phyloP scores from a whole-genome alignment of 2,888 invertebrate species.

The Dasypolia templi region DNA sequence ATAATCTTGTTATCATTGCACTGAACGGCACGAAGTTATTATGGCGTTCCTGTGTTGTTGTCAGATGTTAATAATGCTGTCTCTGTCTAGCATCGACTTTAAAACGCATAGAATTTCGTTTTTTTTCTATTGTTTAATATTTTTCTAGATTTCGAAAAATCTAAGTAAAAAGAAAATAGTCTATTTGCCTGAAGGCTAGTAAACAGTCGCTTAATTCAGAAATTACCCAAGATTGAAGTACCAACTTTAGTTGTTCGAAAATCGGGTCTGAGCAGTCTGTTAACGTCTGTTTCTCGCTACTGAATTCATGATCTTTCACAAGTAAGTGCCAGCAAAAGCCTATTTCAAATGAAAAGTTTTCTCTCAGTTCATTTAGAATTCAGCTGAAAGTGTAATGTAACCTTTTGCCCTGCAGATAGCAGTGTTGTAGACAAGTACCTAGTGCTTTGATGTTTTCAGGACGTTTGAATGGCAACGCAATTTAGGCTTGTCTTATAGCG shows the following conservation, averaged over 20 bases:
- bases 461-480: slow-evolving; percentile 6
- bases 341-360: slow-evolving; percentile 41
- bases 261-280: background rate
- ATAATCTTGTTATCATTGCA: too few species aligned
- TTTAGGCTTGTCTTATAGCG: background rate
- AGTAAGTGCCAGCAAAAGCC: slow-evolving; percentile 17
- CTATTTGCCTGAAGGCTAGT: background rate
- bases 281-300: slow-evolving; percentile 14
- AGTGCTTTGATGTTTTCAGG: background rate
- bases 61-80: too few species aligned
- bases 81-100: too few species aligned
- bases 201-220: background rate
- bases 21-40: too few species aligned
- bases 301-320: slow-evolving; percentile 25
- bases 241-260: background rate
- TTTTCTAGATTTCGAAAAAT: too few species aligned
- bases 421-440: background rate
- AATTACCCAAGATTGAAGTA: background rate
- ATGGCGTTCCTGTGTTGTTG: too few species aligned
- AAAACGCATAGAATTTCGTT: too few species aligned
- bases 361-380: slow-evolving; percentile 30
- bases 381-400: slow-evolving; percentile 31
- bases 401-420: slow-evolving; percentile 34
- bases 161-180: too few species aligned
- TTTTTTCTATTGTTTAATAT: too few species aligned